A percentile compares a stretch with the other conserved stretches of the same genome.
Evolutionary conservation across 2,888 invertebrate species (phyloP).

Genomic region (Ischnus inquisitorius): DNA sequence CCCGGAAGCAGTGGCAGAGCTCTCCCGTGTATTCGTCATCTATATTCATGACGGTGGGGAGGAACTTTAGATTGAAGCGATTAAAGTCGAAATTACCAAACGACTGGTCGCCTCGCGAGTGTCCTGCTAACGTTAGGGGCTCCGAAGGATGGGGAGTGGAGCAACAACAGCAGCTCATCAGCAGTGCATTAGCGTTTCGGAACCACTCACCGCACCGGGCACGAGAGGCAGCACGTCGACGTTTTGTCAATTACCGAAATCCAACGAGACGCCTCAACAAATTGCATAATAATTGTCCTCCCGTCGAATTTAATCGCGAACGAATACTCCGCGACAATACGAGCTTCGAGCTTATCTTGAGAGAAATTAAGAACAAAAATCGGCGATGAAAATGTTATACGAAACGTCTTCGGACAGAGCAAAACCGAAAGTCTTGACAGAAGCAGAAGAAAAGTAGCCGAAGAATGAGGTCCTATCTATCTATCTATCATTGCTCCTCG

Average conservation of each 20-base stretch:
- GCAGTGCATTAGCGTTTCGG: conserved; percentile 62
- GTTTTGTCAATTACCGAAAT: conserved; percentile 59
- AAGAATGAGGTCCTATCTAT: conserved; percentile 61
- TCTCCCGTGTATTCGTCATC: conserved; percentile 73
- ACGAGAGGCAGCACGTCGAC: conserved; percentile 49
- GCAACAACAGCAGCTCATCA: conserved; percentile 66
- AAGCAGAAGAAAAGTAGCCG: conserved; percentile 41
- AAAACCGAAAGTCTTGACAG: conserved; percentile 1
- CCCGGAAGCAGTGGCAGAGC: conserved; percentile 68
- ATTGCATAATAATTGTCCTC: conserved; percentile 53
- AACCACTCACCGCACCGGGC: conserved; percentile 20
- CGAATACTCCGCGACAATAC: not conserved
- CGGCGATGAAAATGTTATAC: not conserved
- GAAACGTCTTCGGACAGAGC: conserved; percentile 3
- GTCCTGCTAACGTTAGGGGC: conserved; percentile 7
- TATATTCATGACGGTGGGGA: conserved; percentile 73
- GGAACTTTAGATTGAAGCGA: conserved; percentile 75
- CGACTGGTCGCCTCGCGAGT: conserved; percentile 67
- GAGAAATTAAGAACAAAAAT: conserved; percentile 6
- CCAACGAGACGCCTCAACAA: conserved; percentile 33
- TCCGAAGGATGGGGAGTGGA: conserved; percentile 11
- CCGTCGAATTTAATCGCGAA: conserved; percentile 36
- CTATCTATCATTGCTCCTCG: conserved; percentile 76
- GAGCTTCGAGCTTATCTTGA: not conserved
- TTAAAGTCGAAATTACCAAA: conserved; percentile 74